Evolutionary conservation across 2,113 vertebrate species (phyloP), one percentile per base, ranked within the genome.

Genomic region (Varanus salvator): DNA sequence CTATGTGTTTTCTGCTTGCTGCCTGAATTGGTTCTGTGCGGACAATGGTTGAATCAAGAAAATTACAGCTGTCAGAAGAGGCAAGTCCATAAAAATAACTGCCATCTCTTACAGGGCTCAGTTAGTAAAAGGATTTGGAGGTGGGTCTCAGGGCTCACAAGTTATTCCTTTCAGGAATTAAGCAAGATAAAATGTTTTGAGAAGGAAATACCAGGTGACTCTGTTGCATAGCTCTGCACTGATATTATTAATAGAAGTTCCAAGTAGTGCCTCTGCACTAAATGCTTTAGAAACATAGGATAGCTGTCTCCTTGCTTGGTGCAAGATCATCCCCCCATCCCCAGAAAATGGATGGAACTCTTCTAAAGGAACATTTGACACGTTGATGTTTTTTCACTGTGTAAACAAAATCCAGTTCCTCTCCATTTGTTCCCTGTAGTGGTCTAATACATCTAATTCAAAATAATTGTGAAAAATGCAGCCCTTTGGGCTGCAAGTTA

Each of bases 111-210:
- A 97, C 92, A 96, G 92, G 84, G 96, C 97, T 97, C 96, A 97
- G 97, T 97, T 97, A 96, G 95, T 93, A 92, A 96, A 95, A 97
- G 95, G 95, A 96, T 97, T 98, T 54, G 80, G 54, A 5, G 11
- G 69, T 31, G 97, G 96, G 96, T 97, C 96, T 97, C 84, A 96
- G 97, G 97, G 92, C 95, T 97, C 95, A 95, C 93, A 97, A 96
- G 94, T 94, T 93, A 93, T 91, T 69, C 86, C 86, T n/a, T 78
- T 82, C 29, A 34, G 75, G 84, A 90, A 87, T 75, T 94, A 84
- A 91, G 69, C 23, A 80, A 77, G 87, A 93, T 90, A 94, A 95
- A 90, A 93, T 91, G 69, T 78, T 95, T 86, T 91, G 91, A 80
- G 60, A 89, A 92, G 64, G 60, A 89, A 89, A 52, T 77, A 23